A percentile compares a stretch with the other conserved stretches of the same genome.
These are phyloP conservation scores for Epizoanthus rinbou DNA, from an alignment of 92 coral and sea anemone species.

Conservation along the genomic window DNA sequence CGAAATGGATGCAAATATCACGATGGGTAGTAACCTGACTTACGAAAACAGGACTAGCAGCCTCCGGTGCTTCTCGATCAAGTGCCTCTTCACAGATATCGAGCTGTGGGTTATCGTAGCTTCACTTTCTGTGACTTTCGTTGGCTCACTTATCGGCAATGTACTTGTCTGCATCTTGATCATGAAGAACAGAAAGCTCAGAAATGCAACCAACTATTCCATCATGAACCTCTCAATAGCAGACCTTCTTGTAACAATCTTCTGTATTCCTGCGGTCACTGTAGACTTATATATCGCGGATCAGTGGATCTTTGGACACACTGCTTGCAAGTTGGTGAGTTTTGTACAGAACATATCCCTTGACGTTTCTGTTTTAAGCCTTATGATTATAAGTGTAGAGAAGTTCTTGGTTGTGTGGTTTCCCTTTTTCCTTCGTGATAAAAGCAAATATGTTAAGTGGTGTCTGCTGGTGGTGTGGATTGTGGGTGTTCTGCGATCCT, in stretches of 20 bases:
- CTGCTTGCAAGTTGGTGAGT: slow-evolving; percentile 61
- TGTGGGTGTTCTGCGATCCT: slow-evolving; percentile 57
- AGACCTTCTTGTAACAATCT: slow-evolving; percentile 66
- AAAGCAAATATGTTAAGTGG: slow-evolving; percentile 68
- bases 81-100: slow-evolving; percentile 61
- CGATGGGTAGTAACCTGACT: neutral
- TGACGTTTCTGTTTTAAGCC: slow-evolving; percentile 61
- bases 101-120: slow-evolving; percentile 56
- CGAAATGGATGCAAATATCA: neutral
- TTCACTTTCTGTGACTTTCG: slow-evolving; percentile 45
- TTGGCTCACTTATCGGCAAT: slow-evolving; percentile 70
- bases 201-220: slow-evolving; percentile 80
- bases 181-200: slow-evolving; percentile 47
- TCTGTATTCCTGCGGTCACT: slow-evolving; percentile 71
- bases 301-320: slow-evolving; percentile 61
- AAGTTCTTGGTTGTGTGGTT: slow-evolving; percentile 74
- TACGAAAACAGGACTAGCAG: neutral
- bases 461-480: slow-evolving; percentile 66
- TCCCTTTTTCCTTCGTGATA: slow-evolving; percentile 76
- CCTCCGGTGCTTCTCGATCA: slow-evolving; percentile 44
- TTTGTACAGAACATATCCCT: slow-evolving; percentile 66
- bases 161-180: slow-evolving; percentile 59
- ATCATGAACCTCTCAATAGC: slow-evolving; percentile 74
- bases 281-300: slow-evolving; percentile 60
- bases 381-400: slow-evolving; percentile 70